phyloP scores from a whole-genome alignment of 2,113 vertebrate species.

The Chitala chitala region DNA sequence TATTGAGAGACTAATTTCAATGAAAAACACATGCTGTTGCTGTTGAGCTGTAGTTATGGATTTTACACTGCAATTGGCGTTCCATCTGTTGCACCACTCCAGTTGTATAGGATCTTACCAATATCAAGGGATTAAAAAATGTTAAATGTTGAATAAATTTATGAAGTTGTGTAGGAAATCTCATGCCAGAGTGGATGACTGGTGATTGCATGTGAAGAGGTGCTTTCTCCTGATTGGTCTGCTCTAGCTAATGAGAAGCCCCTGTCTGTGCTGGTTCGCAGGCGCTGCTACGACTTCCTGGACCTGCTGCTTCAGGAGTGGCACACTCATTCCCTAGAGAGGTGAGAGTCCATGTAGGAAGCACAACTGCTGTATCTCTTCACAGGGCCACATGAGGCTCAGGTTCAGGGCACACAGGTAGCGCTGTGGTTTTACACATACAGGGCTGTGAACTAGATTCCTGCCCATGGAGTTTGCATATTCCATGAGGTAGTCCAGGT shows the following conservation, averaged over 20 bases:
- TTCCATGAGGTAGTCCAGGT: no score
- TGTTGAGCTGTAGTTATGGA: background rate
- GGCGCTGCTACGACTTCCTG: slow-evolving; percentile 88
- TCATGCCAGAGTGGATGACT: background rate
- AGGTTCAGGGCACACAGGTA: background rate
- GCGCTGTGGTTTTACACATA: no score
- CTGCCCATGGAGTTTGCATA: no score
- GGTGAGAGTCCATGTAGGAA: slow-evolving; percentile 56
- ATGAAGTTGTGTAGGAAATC: background rate
- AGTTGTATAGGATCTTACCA: no score
- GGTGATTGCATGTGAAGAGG: background rate
- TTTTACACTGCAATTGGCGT: no score
- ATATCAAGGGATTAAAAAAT: no score
- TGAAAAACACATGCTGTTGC: background rate
- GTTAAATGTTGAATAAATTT: background rate
- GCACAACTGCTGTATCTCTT: background rate
- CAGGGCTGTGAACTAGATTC: no score
- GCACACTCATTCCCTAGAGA: slow-evolving; percentile 82
- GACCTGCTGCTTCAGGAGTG: slow-evolving; percentile 83
- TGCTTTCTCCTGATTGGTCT: background rate
- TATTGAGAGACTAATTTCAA: background rate
- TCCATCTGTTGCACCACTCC: no score
- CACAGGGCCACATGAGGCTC: background rate
- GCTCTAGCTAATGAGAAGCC: background rate
- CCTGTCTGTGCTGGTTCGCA: slow-evolving; percentile 42